Evolutionary conservation across 2,888 invertebrate genomes (phyloP), one percentile per base, ranked within the genome.

Genomic region (Scaptomyza caliginosa): DNA sequence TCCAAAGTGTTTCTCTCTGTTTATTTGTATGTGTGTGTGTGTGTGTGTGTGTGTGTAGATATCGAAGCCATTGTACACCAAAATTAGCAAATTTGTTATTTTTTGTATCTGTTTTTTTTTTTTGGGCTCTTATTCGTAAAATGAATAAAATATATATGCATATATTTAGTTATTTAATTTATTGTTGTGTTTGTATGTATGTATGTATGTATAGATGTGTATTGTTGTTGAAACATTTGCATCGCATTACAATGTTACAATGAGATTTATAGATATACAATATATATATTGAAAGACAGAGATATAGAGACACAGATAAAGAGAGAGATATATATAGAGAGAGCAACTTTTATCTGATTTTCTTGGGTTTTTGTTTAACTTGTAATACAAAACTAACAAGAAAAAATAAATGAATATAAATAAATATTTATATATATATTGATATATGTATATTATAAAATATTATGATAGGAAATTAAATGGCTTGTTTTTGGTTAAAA

Each of bases 171-270:
- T 43, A 10, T 43, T n/a, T n/a, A n/a, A n/a, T n/a, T n/a, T n/a
- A n/a, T 17, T 54, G 54, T 57, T 54, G 23, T 32, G 30, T 62
- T 26, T 64, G 30, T 55, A n/a, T 67, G 54, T 64, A 32, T 63
- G 36, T 57, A 55, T 43, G 23, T 49, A n/a, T n/a, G n/a, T n/a
- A n/a, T n/a, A n/a, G n/a, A 39, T 32, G 46, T 42, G 28, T 51
- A 42, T 59, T 63, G 55, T 77, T 62, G 43, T 68, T 55, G 63
- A 74, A 84, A 86, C 77, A 62, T 78, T 79, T 89, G 82, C 84
- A 89, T 89, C 80, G 86, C 88, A 90, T 90, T 89, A 89, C 90
- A 89, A 85, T 81, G 76, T 76, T 76, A 73, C 76, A 76, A 84
- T 73, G 70, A 73, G 56, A 66, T 26, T 78, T 49, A 70, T 40